These are phyloP conservation scores for Pan troglodytes DNA, from an alignment of 2,113 vertebrate genomes.

Conservation along the genomic window NHGRI_mPanTro3-v2.1_pri NC_086015.1:183483501-183484000, in stretches of 20 bases:
- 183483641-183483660: not conserved
- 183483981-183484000: not conserved
- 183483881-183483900: not conserved
- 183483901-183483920: not conserved
- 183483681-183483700: not conserved
- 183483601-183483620: not conserved
- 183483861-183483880: conserved; percentile 3
- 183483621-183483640: not conserved
- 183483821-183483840: not conserved
- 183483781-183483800: not conserved
- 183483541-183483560: not conserved
- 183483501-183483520: not conserved
- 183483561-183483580: not conserved
- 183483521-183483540: not conserved
- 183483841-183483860: not conserved
- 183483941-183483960: not conserved
- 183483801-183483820: not conserved
- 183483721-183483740: not conserved
- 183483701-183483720: not conserved
- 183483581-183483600: not conserved
- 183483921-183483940: not conserved
- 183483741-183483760: not conserved
- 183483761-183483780: not conserved
- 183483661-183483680: not conserved
- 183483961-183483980: not conserved